Conservation (phyloP, 2,797 vertebrate species). For the Hippopotamyrus pictus region DNA sequence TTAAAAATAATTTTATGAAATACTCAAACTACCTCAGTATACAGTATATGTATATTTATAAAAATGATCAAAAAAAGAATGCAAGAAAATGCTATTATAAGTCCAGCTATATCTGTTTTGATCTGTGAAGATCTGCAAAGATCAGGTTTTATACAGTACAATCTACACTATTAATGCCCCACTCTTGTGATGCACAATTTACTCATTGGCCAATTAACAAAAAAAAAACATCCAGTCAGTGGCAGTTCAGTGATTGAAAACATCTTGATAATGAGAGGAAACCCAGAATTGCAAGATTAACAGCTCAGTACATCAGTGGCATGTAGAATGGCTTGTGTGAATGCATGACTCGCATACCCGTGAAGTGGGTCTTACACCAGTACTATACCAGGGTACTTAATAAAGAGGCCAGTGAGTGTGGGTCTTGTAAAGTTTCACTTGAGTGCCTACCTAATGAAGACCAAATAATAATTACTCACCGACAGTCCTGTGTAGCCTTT, state of each 20-base stretch:
- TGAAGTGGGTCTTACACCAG: neutral
- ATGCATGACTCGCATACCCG: neutral
- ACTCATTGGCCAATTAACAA: neutral
- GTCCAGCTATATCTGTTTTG: neutral
- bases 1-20: slow-evolving; percentile 28
- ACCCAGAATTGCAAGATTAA: neutral
- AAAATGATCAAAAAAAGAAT: neutral
- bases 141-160: neutral
- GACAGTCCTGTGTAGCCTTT: slow-evolving; percentile 69
- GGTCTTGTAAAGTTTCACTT: neutral
- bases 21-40: neutral
- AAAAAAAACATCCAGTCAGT: neutral
- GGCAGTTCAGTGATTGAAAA: neutral
- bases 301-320: neutral
- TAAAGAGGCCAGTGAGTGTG: neutral
- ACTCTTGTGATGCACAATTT: neutral
- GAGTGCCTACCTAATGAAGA: neutral
- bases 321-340: neutral
- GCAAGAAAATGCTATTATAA: neutral
- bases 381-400: neutral
- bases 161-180: neutral
- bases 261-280: neutral
- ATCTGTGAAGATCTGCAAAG: neutral
- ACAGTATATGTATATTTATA: neutral
- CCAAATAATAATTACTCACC: slow-evolving; percentile 52